Base-by-base conservation (phyloP, 1,140 invertebrate species). In the Heliothis virescens region DNA sequence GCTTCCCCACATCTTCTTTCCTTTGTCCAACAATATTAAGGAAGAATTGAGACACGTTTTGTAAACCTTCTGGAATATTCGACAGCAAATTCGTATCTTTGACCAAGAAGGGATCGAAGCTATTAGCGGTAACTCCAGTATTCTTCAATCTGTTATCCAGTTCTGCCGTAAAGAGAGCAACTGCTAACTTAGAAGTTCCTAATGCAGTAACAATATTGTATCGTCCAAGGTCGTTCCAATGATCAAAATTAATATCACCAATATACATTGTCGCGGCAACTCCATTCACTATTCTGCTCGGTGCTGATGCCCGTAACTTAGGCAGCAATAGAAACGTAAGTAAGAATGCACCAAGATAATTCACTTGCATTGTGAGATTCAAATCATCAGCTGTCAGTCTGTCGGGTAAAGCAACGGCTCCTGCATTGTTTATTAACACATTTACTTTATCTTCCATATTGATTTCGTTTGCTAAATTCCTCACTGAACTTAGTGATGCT, bases 371-470 rank as follows among this genome's bases (percentile, higher is more conserved):
- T 50, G 96, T 96, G 7, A 94, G 92, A 86, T 98, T 97, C 75
- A 97, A 95, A 2, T 96, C 97, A 84, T 98, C 97, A 82, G 94
- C 94, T 9, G 95, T 95, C 3, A 92, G 48, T 15, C 60, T 80
- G 72, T 94, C 90, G 3, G 90, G 86, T 3, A 93, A 80, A 12
- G 85, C 92, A 88, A 96, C 96, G 0, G 97, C 95, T 11, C 96
- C 97, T 62, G 97, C 97, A 92, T 98, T 98, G 84, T 97, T 97
- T 48, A 98, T 95, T 1, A 98, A 90, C 47, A 97, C 89, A 85
- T 97, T 95, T n/a, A 97, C 95, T 86, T 95, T 90, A 29, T 93
- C 62, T 90, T 96, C 95, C 1, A 85, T 92, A 4, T 93, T 84
- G 0, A 94, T 59, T 60, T 89, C 83, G 41, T n/a, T 83, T 3